Base-by-base conservation (phyloP, 2,113 vertebrate species). In the Hylia prasina region DNA sequence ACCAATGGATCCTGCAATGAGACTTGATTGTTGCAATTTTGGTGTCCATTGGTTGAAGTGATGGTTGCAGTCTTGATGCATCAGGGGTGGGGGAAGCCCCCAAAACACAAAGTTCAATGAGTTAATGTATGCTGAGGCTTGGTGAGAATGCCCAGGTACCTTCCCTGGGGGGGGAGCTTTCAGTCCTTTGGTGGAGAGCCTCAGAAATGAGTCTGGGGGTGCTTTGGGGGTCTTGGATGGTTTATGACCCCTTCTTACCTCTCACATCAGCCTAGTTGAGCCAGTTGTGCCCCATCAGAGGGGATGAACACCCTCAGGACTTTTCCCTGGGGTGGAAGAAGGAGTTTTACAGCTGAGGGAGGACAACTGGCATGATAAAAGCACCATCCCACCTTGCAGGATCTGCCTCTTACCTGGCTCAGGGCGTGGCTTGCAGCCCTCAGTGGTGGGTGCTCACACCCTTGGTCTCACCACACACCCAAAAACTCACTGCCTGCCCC, bases 201-300 rank as follows among this genome's bases (percentile, higher is more conserved):
- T 65, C 70, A 65, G 30, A 75, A 75, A 57, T 30, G 3, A 57
- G 15, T 23, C 50, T 85, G 42, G 30, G 30, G 15, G 18, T 39
- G 35, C 19, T 73, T 47, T 54, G 35, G 11, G 40, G 10, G 15
- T 56, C 19, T 30, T n/a, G 20, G 35, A 1, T 75, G 70, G 42
- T 15, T 73, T 56, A 8, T 31, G 31, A 10, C 9, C 27, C 45
- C 33, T 33, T 51, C 53, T 77, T 68, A 31, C 53, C 53, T 68
- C 25, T 51, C 31, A 50, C 0, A 0, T 31, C 37, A 50, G 11
- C 22, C 11, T 13, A 12, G 37, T 1, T 42, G 30, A 75, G 30
- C 53, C 31, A 42, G 7, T 42, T 18, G 2, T 44, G 13, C 33
- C 27, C 27, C 15, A 2, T 45, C 33, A 69, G 39, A 78, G 6